phyloP scores from a whole-genome alignment of 2,113 vertebrate species.

The Saguinus imperator region DNA sequence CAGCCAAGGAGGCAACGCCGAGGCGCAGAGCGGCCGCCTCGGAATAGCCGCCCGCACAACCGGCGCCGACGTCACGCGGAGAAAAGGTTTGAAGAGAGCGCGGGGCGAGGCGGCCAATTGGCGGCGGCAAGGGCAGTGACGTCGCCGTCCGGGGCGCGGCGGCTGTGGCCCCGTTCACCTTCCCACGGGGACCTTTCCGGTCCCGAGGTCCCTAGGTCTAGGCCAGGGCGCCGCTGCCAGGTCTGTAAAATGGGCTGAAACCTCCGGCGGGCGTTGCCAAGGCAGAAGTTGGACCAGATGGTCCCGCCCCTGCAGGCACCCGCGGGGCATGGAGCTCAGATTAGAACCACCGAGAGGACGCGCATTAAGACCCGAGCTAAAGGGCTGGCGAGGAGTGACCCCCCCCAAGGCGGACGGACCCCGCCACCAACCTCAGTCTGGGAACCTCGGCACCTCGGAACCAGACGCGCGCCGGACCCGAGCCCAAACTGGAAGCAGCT shows the following conservation, averaged over 20 bases:
- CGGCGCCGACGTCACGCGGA: fast-evolving
- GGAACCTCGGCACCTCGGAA: fast-evolving
- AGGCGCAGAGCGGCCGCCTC: not conserved
- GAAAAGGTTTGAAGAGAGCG: not conserved
- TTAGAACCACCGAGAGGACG: not conserved
- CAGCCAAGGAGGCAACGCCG: fast-evolving
- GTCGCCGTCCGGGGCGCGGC: fast-evolving
- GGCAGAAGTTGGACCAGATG: not conserved
- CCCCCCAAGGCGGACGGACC: fast-evolving
- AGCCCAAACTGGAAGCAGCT: not conserved
- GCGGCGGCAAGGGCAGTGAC: not conserved
- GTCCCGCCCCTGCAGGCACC: too few relatives aligned
- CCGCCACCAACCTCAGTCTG: fast-evolving
- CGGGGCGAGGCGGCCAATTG: not conserved
- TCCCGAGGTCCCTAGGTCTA: not conserved
- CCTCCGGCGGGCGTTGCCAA: not conserved
- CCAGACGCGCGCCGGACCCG: fast-evolving
- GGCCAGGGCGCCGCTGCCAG: too few relatives aligned
- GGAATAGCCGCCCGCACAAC: not conserved
- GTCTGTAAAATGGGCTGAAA: not conserved
- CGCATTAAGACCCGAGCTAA: not conserved
- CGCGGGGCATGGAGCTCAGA: not conserved
- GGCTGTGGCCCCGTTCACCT: fast-evolving
- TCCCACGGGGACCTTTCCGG: fast-evolving
- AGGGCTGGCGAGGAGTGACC: not conserved